Evolutionary conservation across 2,797 vertebrate species (phyloP).

Genomic region (Podargus strigoides): DNA sequence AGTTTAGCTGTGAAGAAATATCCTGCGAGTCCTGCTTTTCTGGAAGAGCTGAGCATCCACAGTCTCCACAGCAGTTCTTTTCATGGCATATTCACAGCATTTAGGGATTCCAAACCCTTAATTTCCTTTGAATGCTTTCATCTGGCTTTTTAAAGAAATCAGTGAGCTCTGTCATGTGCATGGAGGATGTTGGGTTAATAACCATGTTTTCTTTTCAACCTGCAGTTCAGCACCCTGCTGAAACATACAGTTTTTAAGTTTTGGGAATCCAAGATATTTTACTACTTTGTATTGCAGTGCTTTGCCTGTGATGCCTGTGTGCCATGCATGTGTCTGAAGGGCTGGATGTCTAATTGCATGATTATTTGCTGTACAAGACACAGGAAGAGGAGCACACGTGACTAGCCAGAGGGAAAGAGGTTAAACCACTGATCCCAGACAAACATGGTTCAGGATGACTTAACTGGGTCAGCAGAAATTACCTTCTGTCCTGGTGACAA

Average conservation of each 20-base stretch:
- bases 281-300: background rate
- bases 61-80: background rate
- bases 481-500: background rate
- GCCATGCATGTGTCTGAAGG: background rate
- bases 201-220: background rate
- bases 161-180: background rate
- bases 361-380: background rate
- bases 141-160: background rate
- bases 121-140: background rate
- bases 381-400: background rate
- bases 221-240: background rate
- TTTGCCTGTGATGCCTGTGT: background rate
- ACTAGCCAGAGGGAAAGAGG: background rate
- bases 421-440: background rate
- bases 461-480: background rate
- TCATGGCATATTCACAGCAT: background rate
- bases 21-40: background rate
- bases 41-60: background rate
- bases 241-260: background rate
- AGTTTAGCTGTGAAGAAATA: background rate
- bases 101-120: background rate
- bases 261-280: background rate
- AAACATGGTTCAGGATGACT: background rate
- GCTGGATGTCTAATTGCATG: background rate
- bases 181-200: background rate